Evolutionary conservation across 2,797 vertebrate genomes (phyloP).

Genomic region (Intellagama lesueurii): DNA sequence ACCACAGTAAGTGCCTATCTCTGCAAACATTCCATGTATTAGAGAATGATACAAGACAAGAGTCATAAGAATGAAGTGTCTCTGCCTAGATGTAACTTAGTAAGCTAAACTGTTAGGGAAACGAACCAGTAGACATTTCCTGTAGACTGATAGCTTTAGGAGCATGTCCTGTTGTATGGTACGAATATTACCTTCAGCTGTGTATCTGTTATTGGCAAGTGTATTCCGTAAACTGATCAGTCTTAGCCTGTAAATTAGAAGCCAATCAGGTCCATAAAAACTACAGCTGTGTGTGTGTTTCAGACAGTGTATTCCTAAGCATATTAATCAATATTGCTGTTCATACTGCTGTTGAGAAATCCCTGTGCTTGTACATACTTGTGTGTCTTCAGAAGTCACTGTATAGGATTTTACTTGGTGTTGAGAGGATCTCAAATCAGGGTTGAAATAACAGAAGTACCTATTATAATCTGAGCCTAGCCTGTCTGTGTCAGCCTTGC

Average conservation of each 20-base stretch:
- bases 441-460: conserved; percentile 30
- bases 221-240: neutral
- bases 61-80: neutral
- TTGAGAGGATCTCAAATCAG: neutral
- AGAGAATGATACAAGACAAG: neutral
- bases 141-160: neutral
- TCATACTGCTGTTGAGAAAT: neutral
- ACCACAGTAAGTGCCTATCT: too few relatives aligned
- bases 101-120: neutral
- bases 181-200: neutral
- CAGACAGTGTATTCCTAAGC: neutral
- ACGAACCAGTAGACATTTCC: neutral
- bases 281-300: neutral
- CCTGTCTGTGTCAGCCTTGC: conserved; percentile 14
- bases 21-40: neutral
- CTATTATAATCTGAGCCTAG: neutral
- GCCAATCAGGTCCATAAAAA: neutral
- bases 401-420: neutral
- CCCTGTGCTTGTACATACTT: neutral
- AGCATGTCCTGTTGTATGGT: too few relatives aligned
- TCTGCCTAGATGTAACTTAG: neutral
- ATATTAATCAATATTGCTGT: neutral
- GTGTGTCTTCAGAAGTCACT: neutral
- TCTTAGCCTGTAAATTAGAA: neutral
- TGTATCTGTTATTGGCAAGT: neutral